Conservation (phyloP, 1,140 invertebrate species). For the Microplitis demolitor region DNA sequence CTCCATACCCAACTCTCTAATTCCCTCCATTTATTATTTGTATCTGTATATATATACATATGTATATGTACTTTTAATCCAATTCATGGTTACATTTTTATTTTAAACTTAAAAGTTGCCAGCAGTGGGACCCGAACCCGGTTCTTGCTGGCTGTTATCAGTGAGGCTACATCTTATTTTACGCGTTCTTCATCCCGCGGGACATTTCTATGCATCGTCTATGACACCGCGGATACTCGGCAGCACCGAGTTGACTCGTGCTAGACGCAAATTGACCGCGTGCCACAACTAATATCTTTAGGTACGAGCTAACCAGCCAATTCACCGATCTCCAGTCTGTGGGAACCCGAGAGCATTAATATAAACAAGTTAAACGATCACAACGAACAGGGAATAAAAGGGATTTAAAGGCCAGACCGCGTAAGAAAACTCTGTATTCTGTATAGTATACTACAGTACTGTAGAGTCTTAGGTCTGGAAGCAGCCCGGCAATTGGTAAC, state of each 20-base stretch:
- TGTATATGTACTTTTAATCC: background rate
- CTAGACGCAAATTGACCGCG: slow-evolving; percentile 61
- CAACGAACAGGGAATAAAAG: too few species aligned
- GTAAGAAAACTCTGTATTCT: background rate
- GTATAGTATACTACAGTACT: background rate
- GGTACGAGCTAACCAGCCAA: too few species aligned
- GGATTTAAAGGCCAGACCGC: background rate
- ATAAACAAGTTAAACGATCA: background rate
- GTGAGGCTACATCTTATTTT: slow-evolving; percentile 62
- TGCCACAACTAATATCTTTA: slow-evolving; percentile 3
- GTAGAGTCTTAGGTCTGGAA: background rate
- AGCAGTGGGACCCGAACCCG: background rate
- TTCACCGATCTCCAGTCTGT: background rate
- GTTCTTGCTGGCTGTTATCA: slow-evolving; percentile 49
- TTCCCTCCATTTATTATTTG: background rate
- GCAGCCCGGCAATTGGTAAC: slow-evolving; percentile 10
- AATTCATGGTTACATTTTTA: too few species aligned
- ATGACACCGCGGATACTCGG: slow-evolving; percentile 56
- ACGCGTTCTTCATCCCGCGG: slow-evolving; percentile 52
- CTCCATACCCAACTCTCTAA: background rate
- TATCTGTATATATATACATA: too few species aligned
- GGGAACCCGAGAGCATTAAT: background rate
- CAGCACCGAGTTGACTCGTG: slow-evolving; percentile 51
- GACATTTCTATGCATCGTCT: slow-evolving; percentile 61
- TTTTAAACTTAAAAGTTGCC: too few species aligned